These are phyloP conservation scores for Anoplopoma fimbria DNA, from an alignment of 2,113 vertebrate genomes.

Conservation along the genomic window DNA sequence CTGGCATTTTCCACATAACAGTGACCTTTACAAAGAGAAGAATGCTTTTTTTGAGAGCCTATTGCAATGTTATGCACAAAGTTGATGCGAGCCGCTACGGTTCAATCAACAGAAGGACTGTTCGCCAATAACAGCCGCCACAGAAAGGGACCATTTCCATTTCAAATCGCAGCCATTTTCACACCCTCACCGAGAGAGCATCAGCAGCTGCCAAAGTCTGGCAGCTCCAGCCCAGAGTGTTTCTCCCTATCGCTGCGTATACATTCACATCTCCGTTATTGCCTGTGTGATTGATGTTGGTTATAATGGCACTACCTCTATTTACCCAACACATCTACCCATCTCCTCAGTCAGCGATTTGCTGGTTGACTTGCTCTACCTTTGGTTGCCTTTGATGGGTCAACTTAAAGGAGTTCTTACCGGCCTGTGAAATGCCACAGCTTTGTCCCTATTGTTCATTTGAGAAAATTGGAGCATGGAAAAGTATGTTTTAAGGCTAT, in stretches of 20 bases:
- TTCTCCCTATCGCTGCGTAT: constrained; percentile 33
- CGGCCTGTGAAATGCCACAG: constrained; percentile 59
- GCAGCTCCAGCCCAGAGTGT: constrained; percentile 39
- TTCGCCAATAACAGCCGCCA: constrained; percentile 56
- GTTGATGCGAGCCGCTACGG: constrained; percentile 55
- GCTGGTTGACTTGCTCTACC: constrained; percentile 48
- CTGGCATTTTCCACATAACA: constrained; percentile 65
- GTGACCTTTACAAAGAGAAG: constrained; percentile 69
- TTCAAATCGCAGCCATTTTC: constrained; percentile 72
- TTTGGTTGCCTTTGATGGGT: constrained; percentile 64
- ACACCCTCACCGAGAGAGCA: constrained; percentile 57
- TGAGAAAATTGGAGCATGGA: constrained; percentile 11
- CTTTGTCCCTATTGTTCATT: constrained; percentile 42
- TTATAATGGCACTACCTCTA: constrained; percentile 50
- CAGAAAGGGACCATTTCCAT: constrained; percentile 69
- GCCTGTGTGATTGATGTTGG: constrained; percentile 57
- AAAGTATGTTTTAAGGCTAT: constrained; percentile 22
- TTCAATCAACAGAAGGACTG: constrained; percentile 60
- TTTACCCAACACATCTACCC: constrained; percentile 53
- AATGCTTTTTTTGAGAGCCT: constrained; percentile 42
- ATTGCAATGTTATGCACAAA: constrained; percentile 44
- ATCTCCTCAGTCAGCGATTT: constrained; percentile 36
- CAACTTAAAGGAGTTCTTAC: constrained; percentile 46
- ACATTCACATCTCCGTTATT: constrained; percentile 55
- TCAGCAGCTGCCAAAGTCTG: constrained; percentile 52